phyloP scores from a whole-genome alignment of 2,797 vertebrate species.

The Phalanger gymnotis region DNA sequence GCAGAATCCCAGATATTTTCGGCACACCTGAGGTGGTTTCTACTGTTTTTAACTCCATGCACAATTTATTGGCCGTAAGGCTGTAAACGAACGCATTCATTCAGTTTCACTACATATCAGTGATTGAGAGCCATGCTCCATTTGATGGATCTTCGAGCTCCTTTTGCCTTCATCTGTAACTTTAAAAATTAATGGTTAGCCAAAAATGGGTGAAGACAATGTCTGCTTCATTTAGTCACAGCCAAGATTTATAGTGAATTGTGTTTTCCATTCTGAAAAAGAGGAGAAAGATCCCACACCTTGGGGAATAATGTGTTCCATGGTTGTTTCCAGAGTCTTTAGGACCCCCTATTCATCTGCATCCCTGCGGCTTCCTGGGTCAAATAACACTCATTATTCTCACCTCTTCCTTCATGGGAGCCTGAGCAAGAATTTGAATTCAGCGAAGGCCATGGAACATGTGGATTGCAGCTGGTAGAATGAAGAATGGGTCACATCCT shows the following conservation, averaged over 20 bases:
- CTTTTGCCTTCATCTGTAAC: background rate
- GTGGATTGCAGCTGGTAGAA: background rate
- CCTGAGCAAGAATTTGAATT: background rate
- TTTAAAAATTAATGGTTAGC: background rate
- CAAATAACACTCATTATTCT: background rate
- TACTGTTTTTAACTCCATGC: background rate
- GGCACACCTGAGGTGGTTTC: background rate
- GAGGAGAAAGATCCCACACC: background rate
- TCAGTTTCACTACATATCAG: background rate
- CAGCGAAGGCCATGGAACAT: background rate
- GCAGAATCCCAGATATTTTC: background rate
- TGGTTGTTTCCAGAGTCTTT: background rate
- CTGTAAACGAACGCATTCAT: background rate
- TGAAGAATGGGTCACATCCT: background rate
- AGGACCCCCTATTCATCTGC: background rate
- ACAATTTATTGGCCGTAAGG: background rate
- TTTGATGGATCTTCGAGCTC: background rate
- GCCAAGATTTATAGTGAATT: background rate
- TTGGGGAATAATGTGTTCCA: background rate
- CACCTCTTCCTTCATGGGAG: too few species aligned
- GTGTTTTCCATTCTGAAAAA: background rate
- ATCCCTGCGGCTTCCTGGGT: background rate
- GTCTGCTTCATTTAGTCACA: background rate
- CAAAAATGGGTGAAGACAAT: background rate
- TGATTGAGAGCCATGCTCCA: background rate